A percentile compares a stretch with the other conserved stretches of the same genome.
Evolutionary conservation across 1,140 invertebrate species (phyloP).

Genomic region (Nautilus pompilius): DNA sequence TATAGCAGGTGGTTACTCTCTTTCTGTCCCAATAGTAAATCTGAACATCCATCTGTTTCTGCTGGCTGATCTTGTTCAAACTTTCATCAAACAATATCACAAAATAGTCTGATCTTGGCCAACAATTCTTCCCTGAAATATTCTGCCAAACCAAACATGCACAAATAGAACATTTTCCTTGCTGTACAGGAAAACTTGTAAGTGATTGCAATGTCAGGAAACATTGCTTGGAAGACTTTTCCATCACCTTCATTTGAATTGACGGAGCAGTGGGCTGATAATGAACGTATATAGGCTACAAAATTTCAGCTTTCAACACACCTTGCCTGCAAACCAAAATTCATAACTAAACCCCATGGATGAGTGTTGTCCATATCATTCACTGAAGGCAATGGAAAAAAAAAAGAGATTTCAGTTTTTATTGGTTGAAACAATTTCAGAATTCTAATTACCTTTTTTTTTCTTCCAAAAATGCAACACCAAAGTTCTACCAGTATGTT

Average conservation of each 20-base stretch:
- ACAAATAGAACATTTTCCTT: slow-evolving; percentile 17
- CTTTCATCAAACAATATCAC: slow-evolving; percentile 22
- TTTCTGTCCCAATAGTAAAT: slow-evolving; percentile 11
- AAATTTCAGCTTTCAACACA: no score
- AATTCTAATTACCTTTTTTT: no score
- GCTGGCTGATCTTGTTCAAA: slow-evolving; percentile 13
- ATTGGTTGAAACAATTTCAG: no score
- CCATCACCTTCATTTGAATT: not conserved
- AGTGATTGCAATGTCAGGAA: slow-evolving; percentile 15
- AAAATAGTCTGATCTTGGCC: not conserved
- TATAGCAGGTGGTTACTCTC: slow-evolving; percentile 16
- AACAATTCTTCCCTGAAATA: slow-evolving; percentile 11
- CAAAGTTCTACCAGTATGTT: no score
- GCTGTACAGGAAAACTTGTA: slow-evolving; percentile 9
- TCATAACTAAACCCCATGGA: no score
- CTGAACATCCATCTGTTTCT: slow-evolving; percentile 29
- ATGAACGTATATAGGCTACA: no score
- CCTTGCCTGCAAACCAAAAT: no score
- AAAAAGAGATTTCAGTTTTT: no score
- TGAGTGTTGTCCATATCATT: no score
- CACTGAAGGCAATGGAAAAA: no score
- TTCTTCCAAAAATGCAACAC: no score
- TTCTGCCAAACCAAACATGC: slow-evolving; percentile 18
- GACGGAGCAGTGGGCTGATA: no score
- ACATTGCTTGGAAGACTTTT: slow-evolving; percentile 10